Percentiles rank a stretch among this genome's conserved stretches.
phyloP scores from a whole-genome alignment of 2,113 vertebrate species.

The Stictonetta naevosa region DNA sequence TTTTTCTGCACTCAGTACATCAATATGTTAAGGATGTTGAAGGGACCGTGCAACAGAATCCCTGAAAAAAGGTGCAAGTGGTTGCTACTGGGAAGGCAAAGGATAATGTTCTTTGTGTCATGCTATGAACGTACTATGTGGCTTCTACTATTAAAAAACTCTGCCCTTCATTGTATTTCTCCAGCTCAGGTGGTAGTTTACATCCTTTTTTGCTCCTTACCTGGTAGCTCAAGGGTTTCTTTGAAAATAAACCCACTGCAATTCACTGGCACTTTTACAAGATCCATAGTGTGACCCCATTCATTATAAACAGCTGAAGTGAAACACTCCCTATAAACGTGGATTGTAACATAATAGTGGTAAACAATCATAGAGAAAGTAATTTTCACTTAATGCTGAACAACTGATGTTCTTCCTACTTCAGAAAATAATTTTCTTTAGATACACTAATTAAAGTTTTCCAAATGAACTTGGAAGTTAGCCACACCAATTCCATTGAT shows the following conservation, averaged over 20 bases:
- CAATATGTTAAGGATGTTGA: not conserved
- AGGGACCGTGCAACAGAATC: not conserved
- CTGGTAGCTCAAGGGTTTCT: not conserved
- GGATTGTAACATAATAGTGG: not conserved
- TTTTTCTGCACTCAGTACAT: not conserved
- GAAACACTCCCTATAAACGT: not conserved
- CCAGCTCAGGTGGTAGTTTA: not conserved
- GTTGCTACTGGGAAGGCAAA: not conserved
- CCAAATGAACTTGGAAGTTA: not conserved
- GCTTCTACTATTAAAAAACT: not conserved
- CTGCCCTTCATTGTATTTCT: not conserved
- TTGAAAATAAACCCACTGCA: not conserved
- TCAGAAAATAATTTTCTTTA: not conserved
- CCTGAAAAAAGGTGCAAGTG: not conserved
- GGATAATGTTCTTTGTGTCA: rapidly evolving
- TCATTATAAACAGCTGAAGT: not conserved
- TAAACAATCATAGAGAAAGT: not conserved
- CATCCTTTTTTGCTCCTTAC: not conserved
- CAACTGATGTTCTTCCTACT: not conserved
- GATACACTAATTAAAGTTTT: not conserved
- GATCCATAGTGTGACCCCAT: not conserved
- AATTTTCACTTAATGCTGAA: not conserved
- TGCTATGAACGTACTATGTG: not conserved
- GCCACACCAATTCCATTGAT: not conserved
- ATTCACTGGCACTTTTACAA: not conserved